phyloP scores from a whole-genome alignment of 2,888 invertebrate genomes.

The Eupithecia centaureata region DNA sequence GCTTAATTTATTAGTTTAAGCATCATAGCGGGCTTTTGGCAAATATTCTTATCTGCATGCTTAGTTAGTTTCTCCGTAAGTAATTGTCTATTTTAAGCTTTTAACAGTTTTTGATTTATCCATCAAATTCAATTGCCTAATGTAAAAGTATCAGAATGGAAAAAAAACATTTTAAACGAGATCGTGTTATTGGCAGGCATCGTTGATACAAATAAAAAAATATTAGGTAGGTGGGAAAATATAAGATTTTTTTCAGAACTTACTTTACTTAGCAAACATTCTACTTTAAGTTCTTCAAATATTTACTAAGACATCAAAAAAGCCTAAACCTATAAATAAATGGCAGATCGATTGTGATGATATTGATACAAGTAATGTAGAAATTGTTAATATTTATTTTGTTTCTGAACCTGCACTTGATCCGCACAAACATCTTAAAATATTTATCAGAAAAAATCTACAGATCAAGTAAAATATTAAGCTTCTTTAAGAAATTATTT shows the following conservation, averaged over 20 bases:
- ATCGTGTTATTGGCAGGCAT: not conserved
- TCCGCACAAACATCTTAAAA: not conserved
- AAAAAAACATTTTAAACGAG: not conserved
- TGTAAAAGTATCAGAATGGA: not conserved
- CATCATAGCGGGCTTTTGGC: conserved; percentile 4
- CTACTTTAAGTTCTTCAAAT: conserved; percentile 39
- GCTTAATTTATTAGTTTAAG: conserved; percentile 38
- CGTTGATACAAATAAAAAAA: not conserved
- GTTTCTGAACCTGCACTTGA: not conserved
- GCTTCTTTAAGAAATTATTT: not conserved
- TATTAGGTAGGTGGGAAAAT: not conserved
- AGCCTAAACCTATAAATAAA: conserved; percentile 22
- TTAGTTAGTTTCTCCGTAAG: not conserved
- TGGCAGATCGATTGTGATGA: conserved; percentile 3
- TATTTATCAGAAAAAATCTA: not conserved
- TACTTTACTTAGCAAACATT: conserved; percentile 34
- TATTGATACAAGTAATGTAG: conserved; percentile 9
- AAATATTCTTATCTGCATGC: conserved; percentile 2
- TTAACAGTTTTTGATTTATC: not conserved
- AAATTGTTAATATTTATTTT: conserved; percentile 1
- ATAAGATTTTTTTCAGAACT: conserved; percentile 9
- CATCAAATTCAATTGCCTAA: not conserved
- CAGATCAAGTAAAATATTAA: not conserved
- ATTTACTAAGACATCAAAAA: conserved; percentile 33
- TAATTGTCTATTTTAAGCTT: not conserved